These are phyloP conservation scores for Drosophila meridionalis DNA, from an alignment of 2,888 invertebrate species.

Conservation along the genomic window DNA sequence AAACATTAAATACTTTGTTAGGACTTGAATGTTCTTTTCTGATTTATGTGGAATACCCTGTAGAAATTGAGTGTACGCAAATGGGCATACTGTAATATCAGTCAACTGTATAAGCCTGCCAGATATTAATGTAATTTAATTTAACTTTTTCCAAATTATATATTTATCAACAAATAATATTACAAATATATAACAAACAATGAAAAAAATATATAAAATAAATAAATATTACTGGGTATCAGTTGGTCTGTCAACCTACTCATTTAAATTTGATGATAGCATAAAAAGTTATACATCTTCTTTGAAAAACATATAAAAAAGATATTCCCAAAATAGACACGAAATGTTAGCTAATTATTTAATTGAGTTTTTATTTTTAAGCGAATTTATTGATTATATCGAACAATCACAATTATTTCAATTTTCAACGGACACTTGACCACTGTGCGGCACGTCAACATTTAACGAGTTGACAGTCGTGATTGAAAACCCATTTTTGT, in stretches of 20 bases:
- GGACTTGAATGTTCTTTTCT: conserved; percentile 1
- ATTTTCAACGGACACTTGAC: conserved; percentile 1
- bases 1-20: conserved; percentile 14
- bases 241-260: not conserved
- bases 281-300: not conserved
- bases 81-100: not conserved
- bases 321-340: not conserved
- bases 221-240: not conserved
- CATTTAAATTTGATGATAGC: not conserved
- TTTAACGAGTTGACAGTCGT: conserved; percentile 40
- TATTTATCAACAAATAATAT: not conserved
- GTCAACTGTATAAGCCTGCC: no score
- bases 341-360: not conserved
- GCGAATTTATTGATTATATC: not conserved
- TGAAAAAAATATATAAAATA: no score
- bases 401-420: not conserved
- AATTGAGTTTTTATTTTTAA: not conserved
- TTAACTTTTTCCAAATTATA: no score
- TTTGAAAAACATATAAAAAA: not conserved
- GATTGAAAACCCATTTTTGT: conserved; percentile 55
- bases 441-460: conserved; percentile 55
- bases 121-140: no score
- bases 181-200: not conserved
- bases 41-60: not conserved
- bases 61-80: not conserved